These are phyloP conservation scores for Myathropa florea DNA, from an alignment of 2,888 invertebrate genomes.

Conservation along the genomic window DNA sequence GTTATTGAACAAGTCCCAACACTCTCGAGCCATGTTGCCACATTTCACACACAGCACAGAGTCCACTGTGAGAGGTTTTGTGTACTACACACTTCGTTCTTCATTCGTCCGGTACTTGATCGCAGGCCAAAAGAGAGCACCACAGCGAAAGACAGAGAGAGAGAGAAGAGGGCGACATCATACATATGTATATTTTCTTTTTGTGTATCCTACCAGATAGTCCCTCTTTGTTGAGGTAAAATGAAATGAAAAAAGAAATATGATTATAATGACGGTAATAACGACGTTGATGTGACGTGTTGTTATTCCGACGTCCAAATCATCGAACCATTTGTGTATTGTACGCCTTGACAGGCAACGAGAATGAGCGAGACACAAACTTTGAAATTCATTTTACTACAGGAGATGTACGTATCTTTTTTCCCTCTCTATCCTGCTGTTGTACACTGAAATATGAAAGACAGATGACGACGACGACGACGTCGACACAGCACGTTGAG, in stretches of 20 bases:
- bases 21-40: conserved; percentile 51
- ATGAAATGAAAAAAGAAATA: conserved; percentile 40
- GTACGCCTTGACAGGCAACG: background rate
- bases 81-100: no score
- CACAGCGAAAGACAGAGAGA: conserved; percentile 24
- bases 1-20: conserved; percentile 60
- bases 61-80: no score
- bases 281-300: conserved; percentile 70
- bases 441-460: conserved; percentile 18
- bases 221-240: conserved; percentile 33
- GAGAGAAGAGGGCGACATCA: background rate
- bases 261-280: conserved; percentile 68
- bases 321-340: conserved; percentile 58
- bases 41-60: conserved; percentile 24
- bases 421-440: background rate
- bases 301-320: conserved; percentile 65
- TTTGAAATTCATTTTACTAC: conserved; percentile 42
- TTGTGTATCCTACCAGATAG: conserved; percentile 19
- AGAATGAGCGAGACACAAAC: conserved; percentile 40
- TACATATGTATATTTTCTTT: background rate
- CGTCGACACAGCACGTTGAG: background rate
- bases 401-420: conserved; percentile 11
- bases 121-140: background rate
- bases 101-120: conserved; percentile 25
- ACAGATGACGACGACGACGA: conserved; percentile 52